These are phyloP conservation scores for Trichomalopsis sarcophagae DNA, from an alignment of 1,140 invertebrate species.

Conservation along the genomic window DNA sequence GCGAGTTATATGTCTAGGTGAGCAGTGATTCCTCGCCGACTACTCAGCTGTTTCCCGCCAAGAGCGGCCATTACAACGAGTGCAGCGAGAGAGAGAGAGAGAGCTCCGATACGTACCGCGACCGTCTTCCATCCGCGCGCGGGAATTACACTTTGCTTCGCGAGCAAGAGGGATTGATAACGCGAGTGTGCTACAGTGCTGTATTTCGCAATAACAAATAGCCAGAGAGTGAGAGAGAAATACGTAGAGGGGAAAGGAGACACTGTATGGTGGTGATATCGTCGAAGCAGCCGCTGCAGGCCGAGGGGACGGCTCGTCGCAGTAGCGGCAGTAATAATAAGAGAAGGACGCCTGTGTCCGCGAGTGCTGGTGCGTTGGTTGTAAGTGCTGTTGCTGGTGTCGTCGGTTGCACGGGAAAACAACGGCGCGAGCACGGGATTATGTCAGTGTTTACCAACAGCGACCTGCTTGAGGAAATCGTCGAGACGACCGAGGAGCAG, in stretches of 20 bases:
- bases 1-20: slow-evolving; percentile 48
- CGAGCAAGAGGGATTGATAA: background rate
- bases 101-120: background rate
- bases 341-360: background rate
- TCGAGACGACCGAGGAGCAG: slow-evolving; percentile 70
- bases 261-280: background rate
- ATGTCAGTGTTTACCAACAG: slow-evolving; percentile 72
- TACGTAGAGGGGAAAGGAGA: background rate
- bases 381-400: slow-evolving; percentile 39
- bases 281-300: background rate
- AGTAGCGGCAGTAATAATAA: background rate
- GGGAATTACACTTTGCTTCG: slow-evolving; percentile 60
- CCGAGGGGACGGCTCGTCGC: background rate
- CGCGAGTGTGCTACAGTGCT: background rate
- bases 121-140: slow-evolving; percentile 53
- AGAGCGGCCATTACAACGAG: slow-evolving; percentile 56
- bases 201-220: background rate
- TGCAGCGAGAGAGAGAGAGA: slow-evolving; percentile 18
- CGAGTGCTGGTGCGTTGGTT: background rate
- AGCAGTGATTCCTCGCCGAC: slow-evolving; percentile 62
- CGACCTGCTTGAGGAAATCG: slow-evolving; percentile 73
- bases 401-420: slow-evolving; percentile 56
- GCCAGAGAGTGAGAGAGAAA: background rate
- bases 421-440: slow-evolving; percentile 61
- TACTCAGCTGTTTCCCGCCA: slow-evolving; percentile 83